Conservation (phyloP, 1,140 invertebrate species). For the Achatina immaculata region DNA sequence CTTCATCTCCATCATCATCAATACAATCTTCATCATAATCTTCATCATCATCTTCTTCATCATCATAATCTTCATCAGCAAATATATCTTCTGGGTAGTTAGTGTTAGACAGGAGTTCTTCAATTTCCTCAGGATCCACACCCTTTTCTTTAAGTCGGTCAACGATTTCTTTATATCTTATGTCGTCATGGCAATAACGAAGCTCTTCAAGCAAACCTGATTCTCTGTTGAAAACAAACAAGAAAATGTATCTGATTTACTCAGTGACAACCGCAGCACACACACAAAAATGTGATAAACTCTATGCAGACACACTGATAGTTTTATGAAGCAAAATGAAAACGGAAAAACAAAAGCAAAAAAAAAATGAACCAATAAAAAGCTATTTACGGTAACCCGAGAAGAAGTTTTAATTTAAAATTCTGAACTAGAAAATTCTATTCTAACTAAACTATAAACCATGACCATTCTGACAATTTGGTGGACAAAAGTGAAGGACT, state of each 20-base stretch:
- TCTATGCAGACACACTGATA: not conserved
- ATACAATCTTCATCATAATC: constrained; percentile 17
- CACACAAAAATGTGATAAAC: not conserved
- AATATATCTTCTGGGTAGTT: not conserved
- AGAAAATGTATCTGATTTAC: too few relatives aligned
- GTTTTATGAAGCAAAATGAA: not conserved
- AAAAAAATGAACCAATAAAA: not conserved
- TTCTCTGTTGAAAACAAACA: constrained; percentile 5
- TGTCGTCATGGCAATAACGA: not conserved
- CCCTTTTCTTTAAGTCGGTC: constrained; percentile 21
- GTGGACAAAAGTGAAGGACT: too few relatives aligned
- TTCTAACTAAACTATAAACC: too few relatives aligned
- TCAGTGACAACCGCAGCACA: too few relatives aligned
- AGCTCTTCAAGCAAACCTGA: constrained; percentile 21
- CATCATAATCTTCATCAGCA: not conserved
- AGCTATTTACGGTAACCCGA: not conserved
- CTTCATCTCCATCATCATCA: constrained; percentile 19
- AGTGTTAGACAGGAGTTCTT: not conserved
- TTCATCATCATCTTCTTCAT: not conserved
- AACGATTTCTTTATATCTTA: constrained; percentile 20
- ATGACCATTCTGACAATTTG: too few relatives aligned
- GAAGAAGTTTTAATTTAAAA: too few relatives aligned
- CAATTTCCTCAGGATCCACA: constrained; percentile 14
- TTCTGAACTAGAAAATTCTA: too few relatives aligned
- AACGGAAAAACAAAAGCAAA: not conserved